phyloP scores from a whole-genome alignment of 2,113 vertebrate species.

The Anguilla japonica region DNA sequence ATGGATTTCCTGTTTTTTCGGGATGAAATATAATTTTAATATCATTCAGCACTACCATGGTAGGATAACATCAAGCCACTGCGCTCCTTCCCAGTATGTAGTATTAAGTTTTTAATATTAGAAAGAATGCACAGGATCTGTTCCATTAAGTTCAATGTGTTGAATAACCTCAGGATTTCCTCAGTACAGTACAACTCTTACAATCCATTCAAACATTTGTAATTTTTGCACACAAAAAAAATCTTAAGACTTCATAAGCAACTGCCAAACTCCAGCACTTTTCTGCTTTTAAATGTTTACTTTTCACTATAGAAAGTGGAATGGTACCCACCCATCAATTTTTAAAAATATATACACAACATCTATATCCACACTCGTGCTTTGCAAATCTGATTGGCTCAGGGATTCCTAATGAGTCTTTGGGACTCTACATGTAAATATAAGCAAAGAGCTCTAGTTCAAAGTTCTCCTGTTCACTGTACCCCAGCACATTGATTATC shows the following conservation, averaged over 20 bases:
- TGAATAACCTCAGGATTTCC: too few relatives aligned
- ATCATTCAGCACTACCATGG: background rate
- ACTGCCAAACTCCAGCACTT: background rate
- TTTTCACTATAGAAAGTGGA: background rate
- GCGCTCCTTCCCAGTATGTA: too few relatives aligned
- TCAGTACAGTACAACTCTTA: too few relatives aligned
- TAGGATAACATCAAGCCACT: too few relatives aligned
- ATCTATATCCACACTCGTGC: background rate
- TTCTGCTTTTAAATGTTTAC: background rate
- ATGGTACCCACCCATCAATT: background rate
- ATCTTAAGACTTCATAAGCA: background rate
- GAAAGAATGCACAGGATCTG: too few relatives aligned
- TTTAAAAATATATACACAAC: background rate
- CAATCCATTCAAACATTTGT: too few relatives aligned
- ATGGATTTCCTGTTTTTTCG: too few relatives aligned
- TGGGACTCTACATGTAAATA: background rate
- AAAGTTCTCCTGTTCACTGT: too few relatives aligned
- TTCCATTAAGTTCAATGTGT: too few relatives aligned
- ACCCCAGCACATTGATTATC: too few relatives aligned
- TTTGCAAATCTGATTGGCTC: background rate
- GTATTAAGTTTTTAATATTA: too few relatives aligned
- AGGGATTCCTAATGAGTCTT: background rate
- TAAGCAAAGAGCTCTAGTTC: too few relatives aligned
- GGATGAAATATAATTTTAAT: background rate
- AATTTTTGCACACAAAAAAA: background rate